Percentiles rank a stretch among this genome's conserved stretches.
Conservation (phyloP, 2,888 invertebrate genomes). For the Acleris emargana region DNA sequence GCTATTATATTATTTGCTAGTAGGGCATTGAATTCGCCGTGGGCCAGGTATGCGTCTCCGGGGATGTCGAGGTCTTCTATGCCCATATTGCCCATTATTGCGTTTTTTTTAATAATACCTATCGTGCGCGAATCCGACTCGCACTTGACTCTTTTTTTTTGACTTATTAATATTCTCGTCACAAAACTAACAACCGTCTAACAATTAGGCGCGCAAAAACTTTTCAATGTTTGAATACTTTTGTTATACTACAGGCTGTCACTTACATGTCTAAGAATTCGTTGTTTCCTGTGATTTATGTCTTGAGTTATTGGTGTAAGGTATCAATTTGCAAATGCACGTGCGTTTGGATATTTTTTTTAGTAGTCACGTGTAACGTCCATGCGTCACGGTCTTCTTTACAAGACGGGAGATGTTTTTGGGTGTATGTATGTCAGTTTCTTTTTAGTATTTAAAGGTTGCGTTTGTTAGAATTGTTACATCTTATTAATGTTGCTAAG, state of each 20-base stretch:
- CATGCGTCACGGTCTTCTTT: too few relatives aligned
- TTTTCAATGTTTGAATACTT: constrained; percentile 16
- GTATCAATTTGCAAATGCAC: background rate
- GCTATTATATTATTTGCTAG: too few relatives aligned
- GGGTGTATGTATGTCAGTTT: too few relatives aligned
- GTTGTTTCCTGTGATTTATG: background rate
- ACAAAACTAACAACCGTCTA: constrained; percentile 25
- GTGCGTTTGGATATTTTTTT: constrained; percentile 1
- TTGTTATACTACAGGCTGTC: constrained; percentile 17
- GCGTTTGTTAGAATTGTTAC: too few relatives aligned
- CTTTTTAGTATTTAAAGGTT: too few relatives aligned
- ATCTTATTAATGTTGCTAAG: too few relatives aligned
- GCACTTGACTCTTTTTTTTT: background rate
- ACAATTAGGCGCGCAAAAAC: constrained; percentile 34
- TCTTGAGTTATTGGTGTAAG: constrained; percentile 3
- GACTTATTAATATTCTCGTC: constrained; percentile 22
- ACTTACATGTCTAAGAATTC: constrained; percentile 6
- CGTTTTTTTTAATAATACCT: too few relatives aligned
- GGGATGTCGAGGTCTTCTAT: too few relatives aligned
- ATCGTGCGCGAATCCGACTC: too few relatives aligned
- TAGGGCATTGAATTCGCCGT: too few relatives aligned
- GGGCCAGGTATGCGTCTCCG: too few relatives aligned
- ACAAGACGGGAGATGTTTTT: background rate
- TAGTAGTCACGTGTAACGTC: background rate
- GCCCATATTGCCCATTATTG: too few relatives aligned